Evolutionary conservation across 2,888 invertebrate genomes (phyloP), one percentile per base, ranked within the genome.

Genomic region (Apantesis nais): DNA sequence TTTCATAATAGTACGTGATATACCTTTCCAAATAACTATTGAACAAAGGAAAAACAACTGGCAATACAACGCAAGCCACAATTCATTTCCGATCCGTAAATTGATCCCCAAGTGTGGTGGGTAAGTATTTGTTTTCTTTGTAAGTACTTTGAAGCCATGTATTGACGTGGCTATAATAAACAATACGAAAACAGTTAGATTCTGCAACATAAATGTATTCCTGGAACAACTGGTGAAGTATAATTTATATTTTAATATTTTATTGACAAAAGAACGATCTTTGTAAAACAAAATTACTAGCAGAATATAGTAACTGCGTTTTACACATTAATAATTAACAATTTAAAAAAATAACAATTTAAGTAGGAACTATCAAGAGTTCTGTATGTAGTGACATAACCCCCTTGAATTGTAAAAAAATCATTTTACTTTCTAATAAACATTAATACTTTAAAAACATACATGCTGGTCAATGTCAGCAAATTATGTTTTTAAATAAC

Each of bases 1-100:
- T 90, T 87, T 69, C 66, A 69, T 62, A 67, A 55, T 61, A 29
- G 58, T 71, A 58, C 67, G 61, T 41, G 65, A 62, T 62, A 5
- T 67, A 39, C 29, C 44, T 60, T 16, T 58, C 8, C 19, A 22
- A 39, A 34, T 61, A 52, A 58, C n/a, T 31, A 70, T 29, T 22
- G 52, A 70, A 67, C 34, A 52, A 71, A 25, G 52, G 55, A 55
- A 52, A 60, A 65, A 67, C 25, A 68, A 69, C 68, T 71, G 73
- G 73, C 73, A 71, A 70, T 67, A 69, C 65, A 68, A 67, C 66
- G 67, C 67, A 74, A 76, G 64, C 63, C 76, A 60, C 69, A 70
- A 73, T 62, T 69, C 68, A 74, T 73, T 74, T 66, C 68, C 70
- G 62, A 69, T 66, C 66, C 39, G 66, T 71, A 67, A 71, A 73